phyloP scores from a whole-genome alignment of 2,113 vertebrate species.

The Geothlypis trichas region DNA sequence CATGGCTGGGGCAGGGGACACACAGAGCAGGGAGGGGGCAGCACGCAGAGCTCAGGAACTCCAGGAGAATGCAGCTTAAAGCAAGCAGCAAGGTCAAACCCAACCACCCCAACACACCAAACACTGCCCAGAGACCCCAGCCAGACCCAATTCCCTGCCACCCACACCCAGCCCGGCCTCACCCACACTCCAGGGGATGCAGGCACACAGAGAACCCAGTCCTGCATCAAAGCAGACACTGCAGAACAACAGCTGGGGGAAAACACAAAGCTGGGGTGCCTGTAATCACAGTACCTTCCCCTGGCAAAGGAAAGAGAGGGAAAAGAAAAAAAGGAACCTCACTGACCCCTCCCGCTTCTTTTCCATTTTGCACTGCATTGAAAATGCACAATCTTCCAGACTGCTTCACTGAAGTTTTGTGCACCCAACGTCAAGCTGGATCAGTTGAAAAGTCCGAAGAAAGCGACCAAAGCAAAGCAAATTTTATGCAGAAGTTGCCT shows the following conservation, averaged over 20 bases:
- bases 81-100: neutral
- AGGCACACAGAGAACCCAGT: neutral
- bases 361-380: neutral
- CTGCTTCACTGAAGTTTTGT: neutral
- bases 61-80: neutral
- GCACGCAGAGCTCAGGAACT: rapidly evolving
- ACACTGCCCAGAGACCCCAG: neutral
- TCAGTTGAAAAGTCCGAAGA: neutral
- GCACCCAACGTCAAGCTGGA: neutral
- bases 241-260: neutral
- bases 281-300: neutral
- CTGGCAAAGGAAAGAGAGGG: neutral
- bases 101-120: neutral
- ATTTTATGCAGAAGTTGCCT: neutral
- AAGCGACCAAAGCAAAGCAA: neutral
- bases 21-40: rapidly evolving
- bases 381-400: neutral
- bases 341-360: neutral
- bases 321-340: too few relatives aligned
- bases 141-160: rapidly evolving
- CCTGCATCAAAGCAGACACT: neutral
- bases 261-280: neutral
- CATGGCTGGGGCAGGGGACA: neutral
- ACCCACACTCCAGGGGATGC: rapidly evolving
- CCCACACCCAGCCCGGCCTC: rapidly evolving